These are phyloP conservation scores for Drosophila lini DNA, from an alignment of 1,140 invertebrate species.

Conservation along the genomic window DNA sequence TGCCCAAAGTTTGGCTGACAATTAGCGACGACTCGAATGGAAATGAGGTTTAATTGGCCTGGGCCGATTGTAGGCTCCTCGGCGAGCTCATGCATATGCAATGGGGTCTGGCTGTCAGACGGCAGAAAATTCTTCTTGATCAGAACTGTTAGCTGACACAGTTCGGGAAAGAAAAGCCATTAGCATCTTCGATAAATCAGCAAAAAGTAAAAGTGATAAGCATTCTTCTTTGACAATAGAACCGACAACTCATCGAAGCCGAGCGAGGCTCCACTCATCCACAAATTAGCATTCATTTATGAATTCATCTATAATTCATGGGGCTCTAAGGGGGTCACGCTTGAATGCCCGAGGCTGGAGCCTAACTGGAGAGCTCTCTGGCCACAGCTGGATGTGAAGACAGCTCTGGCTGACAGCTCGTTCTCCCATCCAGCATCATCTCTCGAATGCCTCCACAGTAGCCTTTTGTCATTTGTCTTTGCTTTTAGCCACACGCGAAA, in stretches of 20 bases:
- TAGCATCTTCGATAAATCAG: conserved; percentile 51
- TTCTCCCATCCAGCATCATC: conserved; percentile 20
- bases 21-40: conserved; percentile 33
- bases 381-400: conserved; percentile 11
- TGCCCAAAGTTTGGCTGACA: conserved; percentile 19
- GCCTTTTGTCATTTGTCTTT: conserved; percentile 63
- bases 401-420: conserved; percentile 10
- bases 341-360: conserved; percentile 14
- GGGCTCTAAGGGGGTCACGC: conserved; percentile 46
- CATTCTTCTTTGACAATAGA: conserved; percentile 38
- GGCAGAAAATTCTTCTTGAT: conserved; percentile 34
- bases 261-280: conserved; percentile 17
- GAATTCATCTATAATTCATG: conserved; percentile 46
- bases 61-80: conserved; percentile 7
- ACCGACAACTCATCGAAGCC: conserved; percentile 44
- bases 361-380: conserved; percentile 4
- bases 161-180: conserved; percentile 30
- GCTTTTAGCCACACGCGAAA: conserved; percentile 47
- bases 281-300: conserved; percentile 48
- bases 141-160: conserved; percentile 59
- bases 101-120: conserved; percentile 24
- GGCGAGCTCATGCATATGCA: conserved; percentile 50
- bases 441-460: conserved; percentile 38
- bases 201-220: conserved; percentile 58
- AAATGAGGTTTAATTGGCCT: conserved; percentile 51